Percentiles rank a stretch among this genome's conserved stretches.
These are phyloP conservation scores for Microchirus variegatus DNA, from an alignment of 2,797 vertebrate species.

Conservation along the genomic window DNA sequence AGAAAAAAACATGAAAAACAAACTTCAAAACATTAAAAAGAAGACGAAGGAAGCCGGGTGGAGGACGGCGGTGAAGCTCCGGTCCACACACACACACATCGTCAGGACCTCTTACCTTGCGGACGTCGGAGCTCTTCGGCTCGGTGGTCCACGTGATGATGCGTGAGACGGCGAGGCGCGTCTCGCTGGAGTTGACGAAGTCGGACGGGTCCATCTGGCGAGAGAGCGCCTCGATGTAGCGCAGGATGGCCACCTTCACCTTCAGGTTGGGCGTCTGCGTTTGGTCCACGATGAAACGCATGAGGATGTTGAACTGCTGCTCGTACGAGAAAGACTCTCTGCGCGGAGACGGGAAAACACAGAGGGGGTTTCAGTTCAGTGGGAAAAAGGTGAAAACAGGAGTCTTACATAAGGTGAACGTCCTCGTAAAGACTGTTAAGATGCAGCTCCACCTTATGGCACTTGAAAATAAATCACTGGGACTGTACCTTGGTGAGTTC, in stretches of 20 bases:
- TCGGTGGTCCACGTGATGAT: conserved; percentile 98
- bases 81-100: too few species aligned
- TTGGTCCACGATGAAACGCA: conserved; percentile 98
- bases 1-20: conserved; percentile 11
- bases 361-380: too few species aligned
- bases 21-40: conserved; percentile 9
- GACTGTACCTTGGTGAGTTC: too few species aligned
- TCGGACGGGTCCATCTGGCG: conserved; percentile 94
- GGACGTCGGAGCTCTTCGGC: conserved; percentile 96
- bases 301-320: conserved; percentile 97
- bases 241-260: conserved; percentile 96
- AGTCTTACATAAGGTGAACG: too few species aligned
- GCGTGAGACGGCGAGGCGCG: conserved; percentile 93
- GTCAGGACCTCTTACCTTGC: conserved; percentile 84
- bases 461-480: too few species aligned
- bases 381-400: too few species aligned
- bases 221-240: conserved; percentile 92
- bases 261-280: conserved; percentile 96
- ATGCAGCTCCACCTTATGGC: too few species aligned
- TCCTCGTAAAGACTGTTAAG: too few species aligned
- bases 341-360: conserved; percentile 6
- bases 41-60: neutral
- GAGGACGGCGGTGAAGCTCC: too few species aligned
- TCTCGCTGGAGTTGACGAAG: conserved; percentile 96
- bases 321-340: conserved; percentile 96